Evolutionary conservation across 2,888 invertebrate genomes (phyloP).

Genomic region (Drosophila borealis): DNA sequence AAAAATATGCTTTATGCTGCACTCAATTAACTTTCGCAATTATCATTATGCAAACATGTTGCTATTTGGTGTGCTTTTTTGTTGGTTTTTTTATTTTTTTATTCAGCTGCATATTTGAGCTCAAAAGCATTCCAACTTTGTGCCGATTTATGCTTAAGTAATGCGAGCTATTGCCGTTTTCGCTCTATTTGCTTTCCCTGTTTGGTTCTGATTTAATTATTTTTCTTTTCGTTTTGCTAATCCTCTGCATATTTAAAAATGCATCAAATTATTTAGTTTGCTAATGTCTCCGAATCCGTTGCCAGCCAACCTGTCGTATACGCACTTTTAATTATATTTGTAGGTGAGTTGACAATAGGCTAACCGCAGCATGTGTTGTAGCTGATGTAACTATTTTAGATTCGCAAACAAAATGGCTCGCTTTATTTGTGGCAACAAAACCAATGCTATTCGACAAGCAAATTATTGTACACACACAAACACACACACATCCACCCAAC

Average conservation of each 20-base stretch:
- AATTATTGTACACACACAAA: slow-evolving; percentile 57
- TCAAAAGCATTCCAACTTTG: slow-evolving; percentile 68
- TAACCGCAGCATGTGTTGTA: slow-evolving; percentile 32
- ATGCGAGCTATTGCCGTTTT: slow-evolving; percentile 2
- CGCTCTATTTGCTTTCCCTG: neutral
- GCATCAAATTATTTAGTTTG: neutral
- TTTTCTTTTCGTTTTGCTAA: slow-evolving; percentile 17
- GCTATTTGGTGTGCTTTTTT: neutral
- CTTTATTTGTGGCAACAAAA: slow-evolving; percentile 42
- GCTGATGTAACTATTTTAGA: slow-evolving; percentile 29
- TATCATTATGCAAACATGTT: slow-evolving; percentile 57
- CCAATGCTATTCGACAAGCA: slow-evolving; percentile 63
- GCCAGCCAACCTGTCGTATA: slow-evolving; percentile 21
- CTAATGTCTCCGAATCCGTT: neutral
- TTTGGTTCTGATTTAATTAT: slow-evolving; percentile 12
- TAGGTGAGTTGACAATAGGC: slow-evolving; percentile 41
- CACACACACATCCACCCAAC: slow-evolving; percentile 11
- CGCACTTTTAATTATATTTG: slow-evolving; percentile 51
- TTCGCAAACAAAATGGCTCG: slow-evolving; percentile 34
- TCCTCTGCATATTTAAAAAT: slow-evolving; percentile 11
- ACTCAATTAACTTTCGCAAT: slow-evolving; percentile 65
- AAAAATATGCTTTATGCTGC: slow-evolving; percentile 71
- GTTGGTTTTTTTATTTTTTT: neutral
- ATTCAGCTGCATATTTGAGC: slow-evolving; percentile 34
- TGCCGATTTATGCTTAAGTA: slow-evolving; percentile 28